Evolutionary conservation across 2,888 invertebrate genomes (phyloP).

Genomic region (Trichopria drosophilae): DNA sequence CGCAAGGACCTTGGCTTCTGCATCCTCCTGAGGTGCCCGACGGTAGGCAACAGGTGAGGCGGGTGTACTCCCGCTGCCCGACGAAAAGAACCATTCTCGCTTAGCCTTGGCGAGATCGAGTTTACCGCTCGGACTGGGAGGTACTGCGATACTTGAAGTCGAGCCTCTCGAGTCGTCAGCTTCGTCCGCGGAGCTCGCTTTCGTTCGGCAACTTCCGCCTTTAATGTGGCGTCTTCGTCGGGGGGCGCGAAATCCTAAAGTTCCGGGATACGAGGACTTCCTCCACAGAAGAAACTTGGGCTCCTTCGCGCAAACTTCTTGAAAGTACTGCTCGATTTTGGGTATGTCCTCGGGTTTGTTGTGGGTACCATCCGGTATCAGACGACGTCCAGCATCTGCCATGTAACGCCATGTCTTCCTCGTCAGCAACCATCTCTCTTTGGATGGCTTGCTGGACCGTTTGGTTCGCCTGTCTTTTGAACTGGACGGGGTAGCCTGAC

Average conservation of each 20-base stretch:
- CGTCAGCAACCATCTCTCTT: constrained; percentile 85
- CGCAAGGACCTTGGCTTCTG: constrained; percentile 65
- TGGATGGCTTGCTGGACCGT: constrained; percentile 62
- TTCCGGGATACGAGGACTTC: constrained; percentile 79
- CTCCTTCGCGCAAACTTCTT: constrained; percentile 78
- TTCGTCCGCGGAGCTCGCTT: constrained; percentile 69
- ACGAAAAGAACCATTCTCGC: constrained; percentile 66
- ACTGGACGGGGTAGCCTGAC: constrained; percentile 40
- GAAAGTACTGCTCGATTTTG: constrained; percentile 81
- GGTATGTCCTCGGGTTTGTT: constrained; percentile 77
- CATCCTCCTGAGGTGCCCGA: constrained; percentile 48
- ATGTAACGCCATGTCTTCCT: constrained; percentile 90
- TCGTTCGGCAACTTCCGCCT: constrained; percentile 70
- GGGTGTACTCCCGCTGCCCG: constrained; percentile 44
- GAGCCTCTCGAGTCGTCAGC: constrained; percentile 60
- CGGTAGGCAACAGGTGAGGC: constrained; percentile 49
- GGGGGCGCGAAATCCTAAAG: constrained; percentile 62
- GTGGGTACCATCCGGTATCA: constrained; percentile 81
- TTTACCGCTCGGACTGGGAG: constrained; percentile 58
- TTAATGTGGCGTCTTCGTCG: constrained; percentile 62
- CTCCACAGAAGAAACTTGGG: constrained; percentile 80
- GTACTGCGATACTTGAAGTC: constrained; percentile 52
- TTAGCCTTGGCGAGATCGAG: constrained; percentile 72
- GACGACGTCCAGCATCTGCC: constrained; percentile 85
- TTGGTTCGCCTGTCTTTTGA: constrained; percentile 66